Conservation (phyloP, 2,888 invertebrate genomes). For the Ferdinandea cuprea region DNA sequence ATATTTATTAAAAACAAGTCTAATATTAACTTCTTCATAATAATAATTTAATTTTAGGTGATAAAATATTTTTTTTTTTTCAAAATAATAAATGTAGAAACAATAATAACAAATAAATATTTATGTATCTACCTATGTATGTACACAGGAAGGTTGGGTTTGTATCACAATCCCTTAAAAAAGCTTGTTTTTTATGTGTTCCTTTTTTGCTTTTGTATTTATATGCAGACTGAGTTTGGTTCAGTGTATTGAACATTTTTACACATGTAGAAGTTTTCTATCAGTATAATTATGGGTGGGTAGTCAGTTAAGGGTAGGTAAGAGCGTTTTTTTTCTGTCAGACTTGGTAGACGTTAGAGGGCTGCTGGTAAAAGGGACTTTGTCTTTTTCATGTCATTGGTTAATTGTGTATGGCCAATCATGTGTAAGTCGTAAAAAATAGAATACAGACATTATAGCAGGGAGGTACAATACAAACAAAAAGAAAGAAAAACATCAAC, state of each 20-base stretch:
- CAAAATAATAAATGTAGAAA: not conserved
- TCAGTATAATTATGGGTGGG: conserved; percentile 8
- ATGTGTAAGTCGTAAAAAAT: conserved; percentile 51
- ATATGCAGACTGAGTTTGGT: conserved; percentile 2
- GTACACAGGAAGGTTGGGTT: not conserved
- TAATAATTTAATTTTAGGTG: too few relatives aligned
- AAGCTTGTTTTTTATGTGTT: not conserved
- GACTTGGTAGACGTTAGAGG: not conserved
- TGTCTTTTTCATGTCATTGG: conserved; percentile 42
- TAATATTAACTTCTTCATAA: too few relatives aligned
- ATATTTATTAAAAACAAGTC: too few relatives aligned
- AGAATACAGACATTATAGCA: conserved; percentile 3
- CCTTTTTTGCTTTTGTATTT: not conserved
- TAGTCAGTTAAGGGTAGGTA: conserved; percentile 5
- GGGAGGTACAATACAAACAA: not conserved
- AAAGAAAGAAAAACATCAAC: not conserved
- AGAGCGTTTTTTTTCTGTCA: not conserved
- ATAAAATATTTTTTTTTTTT: too few relatives aligned
- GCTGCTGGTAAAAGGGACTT: conserved; percentile 3
- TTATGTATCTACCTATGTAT: conserved; percentile 7
- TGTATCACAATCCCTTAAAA: not conserved
- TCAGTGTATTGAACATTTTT: not conserved
- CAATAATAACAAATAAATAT: conserved; percentile 13
- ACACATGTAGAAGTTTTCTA: not conserved
- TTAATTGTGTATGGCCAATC: conserved; percentile 63